Base-by-base conservation (phyloP, 2,113 vertebrate species). In the Edolisoma coerulescens region DNA sequence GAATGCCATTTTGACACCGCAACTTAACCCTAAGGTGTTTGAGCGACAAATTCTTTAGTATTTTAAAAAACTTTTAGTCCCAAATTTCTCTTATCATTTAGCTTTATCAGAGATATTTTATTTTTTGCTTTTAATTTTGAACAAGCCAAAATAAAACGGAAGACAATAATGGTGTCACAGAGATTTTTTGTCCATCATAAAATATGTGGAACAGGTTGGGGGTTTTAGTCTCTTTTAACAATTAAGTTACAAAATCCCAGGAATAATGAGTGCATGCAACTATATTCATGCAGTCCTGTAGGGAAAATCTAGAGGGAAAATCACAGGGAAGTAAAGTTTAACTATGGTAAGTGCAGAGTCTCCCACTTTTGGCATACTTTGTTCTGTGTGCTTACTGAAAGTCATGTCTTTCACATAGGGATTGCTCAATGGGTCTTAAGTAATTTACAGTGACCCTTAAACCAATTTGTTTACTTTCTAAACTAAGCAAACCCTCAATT, bases 221-320 rank as follows among this genome's bases (percentile, higher is more conserved):
- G 19, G 16, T 86, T 42, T 44, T 10, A 86, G 11, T 17, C 5
- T 42, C 10, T 84, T 80, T 67, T 50, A 84, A 45, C 24, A 89
- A 39, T 0, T 15, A 26, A 78, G 11, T 35, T 63, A 2, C 42
- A 87, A 84, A 89, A 64, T 73, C 37, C 27, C 32, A 61, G 13
- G 26, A 80, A 49, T 50, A 27, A 3, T 0, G 0, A 54, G 7
- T 33, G 9, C 13, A 32, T 0, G 0, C 45, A 54, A 87, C 69
- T 53, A 39, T 53, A 78, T 42, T 84, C 4, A 53, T 52, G 27
- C 3, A 61, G 21, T 82, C 11, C 41, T 63, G 19, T 7, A 80
- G 41, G 32, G 28, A 75, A 65, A 75, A n/a, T 21, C 42, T 49
- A 24, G 19, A 30, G 20, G 7, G 35, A 57, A 76, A 85, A 85